Percentiles rank a stretch among this genome's conserved stretches.
Evolutionary conservation across 2,888 invertebrate species (phyloP).

Genomic region (Aplocera efformata): DNA sequence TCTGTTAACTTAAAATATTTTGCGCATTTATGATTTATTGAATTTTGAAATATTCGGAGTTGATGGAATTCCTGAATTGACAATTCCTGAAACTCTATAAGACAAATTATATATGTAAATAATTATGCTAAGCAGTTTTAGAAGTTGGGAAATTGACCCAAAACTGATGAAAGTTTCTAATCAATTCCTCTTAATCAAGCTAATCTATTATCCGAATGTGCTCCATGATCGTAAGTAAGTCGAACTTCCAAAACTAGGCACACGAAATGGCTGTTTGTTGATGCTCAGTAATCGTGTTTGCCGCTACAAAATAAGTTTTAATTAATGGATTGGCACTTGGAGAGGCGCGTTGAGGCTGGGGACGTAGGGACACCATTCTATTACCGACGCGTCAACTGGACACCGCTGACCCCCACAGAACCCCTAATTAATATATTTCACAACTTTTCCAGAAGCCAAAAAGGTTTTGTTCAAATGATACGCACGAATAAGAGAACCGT

Average conservation of each 20-base stretch:
- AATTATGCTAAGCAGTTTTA: background rate
- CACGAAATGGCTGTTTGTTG: slow-evolving; percentile 51
- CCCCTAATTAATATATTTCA: slow-evolving; percentile 30
- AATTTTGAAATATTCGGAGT: no score
- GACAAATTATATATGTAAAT: slow-evolving; percentile 13
- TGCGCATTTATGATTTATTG: no score
- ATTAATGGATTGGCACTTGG: slow-evolving; percentile 78
- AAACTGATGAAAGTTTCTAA: slow-evolving; percentile 25
- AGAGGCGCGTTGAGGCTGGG: slow-evolving; percentile 63
- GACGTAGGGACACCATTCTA: slow-evolving; percentile 55
- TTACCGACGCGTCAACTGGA: slow-evolving; percentile 52
- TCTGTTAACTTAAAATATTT: no score
- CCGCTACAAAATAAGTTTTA: slow-evolving; percentile 76
- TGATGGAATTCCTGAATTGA: background rate
- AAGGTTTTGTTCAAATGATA: slow-evolving; percentile 15
- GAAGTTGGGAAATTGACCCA: slow-evolving; percentile 2
- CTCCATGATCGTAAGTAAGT: slow-evolving; percentile 58
- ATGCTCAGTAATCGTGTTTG: slow-evolving; percentile 56
- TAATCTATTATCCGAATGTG: slow-evolving; percentile 57
- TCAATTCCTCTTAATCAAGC: slow-evolving; percentile 48
- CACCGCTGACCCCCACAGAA: slow-evolving; percentile 30
- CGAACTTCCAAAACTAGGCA: slow-evolving; percentile 48
- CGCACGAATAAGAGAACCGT: slow-evolving; percentile 15
- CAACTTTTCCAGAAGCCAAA: slow-evolving; percentile 24
- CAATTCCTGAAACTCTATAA: slow-evolving; percentile 10